Evolutionary conservation across 1,140 invertebrate genomes (phyloP), one percentile per base, ranked within the genome.

Genomic region (Hycleus cichorii): DNA sequence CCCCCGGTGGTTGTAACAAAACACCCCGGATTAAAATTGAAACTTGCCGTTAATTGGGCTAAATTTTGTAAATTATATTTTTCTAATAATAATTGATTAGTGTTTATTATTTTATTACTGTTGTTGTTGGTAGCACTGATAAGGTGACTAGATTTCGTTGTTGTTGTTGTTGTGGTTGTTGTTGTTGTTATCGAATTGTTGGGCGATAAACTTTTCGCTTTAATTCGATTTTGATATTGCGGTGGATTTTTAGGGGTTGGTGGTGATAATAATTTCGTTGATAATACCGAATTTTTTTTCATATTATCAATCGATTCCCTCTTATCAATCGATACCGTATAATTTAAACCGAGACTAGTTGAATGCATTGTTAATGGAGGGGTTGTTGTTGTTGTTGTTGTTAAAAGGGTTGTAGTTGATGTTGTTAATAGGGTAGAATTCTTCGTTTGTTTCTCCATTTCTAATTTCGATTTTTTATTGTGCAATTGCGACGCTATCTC

Each of bases 11-110:
- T 7, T 57, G 60, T 53, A 10, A 57, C 62, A 7, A 67, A 55
- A 9, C 57, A 46, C 0, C 55, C 57, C 6, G 63, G 53, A 44
- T 70, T 69, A 44, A 69, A 69, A 55, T 72, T 72, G 11, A 72
- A 66, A 59, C 60, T 74, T 0, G 72, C 72, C 8, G 66, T 65
- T 7, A 72, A 46, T 50, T 74, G 72, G 0, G 72, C 70, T 45
- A 74, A 57, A 62, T 72, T 74, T 49, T 69, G 69, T 25, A 74
- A 71, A 47, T 72, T 72, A 56, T 74, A 74, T 44, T 71, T 74
- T 50, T 72, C 72, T 27, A 72, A 47, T 3, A 74, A 58, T 50
- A 32, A 32, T 7, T 74, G 66, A 52, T 74, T 42, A 11, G 7
- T 24, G 38, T 32, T 6, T 18, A 56, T 9, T 11, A 39, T 27